These are phyloP conservation scores for Erannis defoliaria DNA, from an alignment of 2,888 invertebrate species.

Conservation along the genomic window DNA sequence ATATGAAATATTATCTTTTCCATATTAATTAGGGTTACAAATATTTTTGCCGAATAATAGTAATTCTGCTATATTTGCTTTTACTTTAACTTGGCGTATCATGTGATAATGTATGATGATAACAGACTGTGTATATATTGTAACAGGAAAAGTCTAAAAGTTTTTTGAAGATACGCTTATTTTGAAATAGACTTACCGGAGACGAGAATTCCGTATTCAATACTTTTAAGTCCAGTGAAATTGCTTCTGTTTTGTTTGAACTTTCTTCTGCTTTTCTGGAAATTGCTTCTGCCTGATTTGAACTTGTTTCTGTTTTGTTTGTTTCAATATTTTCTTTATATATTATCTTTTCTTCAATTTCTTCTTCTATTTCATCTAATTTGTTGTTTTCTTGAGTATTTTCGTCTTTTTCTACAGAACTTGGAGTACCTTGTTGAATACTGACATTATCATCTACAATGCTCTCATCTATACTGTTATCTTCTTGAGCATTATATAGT, in stretches of 20 bases:
- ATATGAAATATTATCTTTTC: too few species aligned
- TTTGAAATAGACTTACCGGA: constrained; percentile 42
- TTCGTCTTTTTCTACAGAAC: background rate
- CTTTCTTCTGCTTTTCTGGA: background rate
- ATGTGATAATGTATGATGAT: background rate
- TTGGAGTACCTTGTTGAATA: background rate
- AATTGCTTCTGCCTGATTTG: constrained; percentile 12
- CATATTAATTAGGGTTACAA: too few species aligned
- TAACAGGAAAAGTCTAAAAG: background rate
- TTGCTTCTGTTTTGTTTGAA: constrained; percentile 15
- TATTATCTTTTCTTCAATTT: background rate
- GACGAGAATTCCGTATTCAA: constrained; percentile 42
- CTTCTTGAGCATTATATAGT: constrained; percentile 11
- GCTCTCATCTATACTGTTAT: constrained; percentile 16
- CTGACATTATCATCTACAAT: constrained; percentile 2
- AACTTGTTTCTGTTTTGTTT: constrained; percentile 3
- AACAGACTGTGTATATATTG: background rate
- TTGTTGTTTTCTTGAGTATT: constrained; percentile 1
- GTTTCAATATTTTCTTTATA: constrained; percentile 15
- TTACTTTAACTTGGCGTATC: too few species aligned
- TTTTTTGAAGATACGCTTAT: background rate
- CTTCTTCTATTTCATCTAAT: constrained; percentile 11
- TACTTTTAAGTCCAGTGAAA: constrained; percentile 36
- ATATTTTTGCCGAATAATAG: too few species aligned
- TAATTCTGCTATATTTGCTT: too few species aligned